These are phyloP conservation scores for Diadophis punctatus DNA, from an alignment of 2,113 vertebrate genomes.

Conservation along the genomic window DNA sequence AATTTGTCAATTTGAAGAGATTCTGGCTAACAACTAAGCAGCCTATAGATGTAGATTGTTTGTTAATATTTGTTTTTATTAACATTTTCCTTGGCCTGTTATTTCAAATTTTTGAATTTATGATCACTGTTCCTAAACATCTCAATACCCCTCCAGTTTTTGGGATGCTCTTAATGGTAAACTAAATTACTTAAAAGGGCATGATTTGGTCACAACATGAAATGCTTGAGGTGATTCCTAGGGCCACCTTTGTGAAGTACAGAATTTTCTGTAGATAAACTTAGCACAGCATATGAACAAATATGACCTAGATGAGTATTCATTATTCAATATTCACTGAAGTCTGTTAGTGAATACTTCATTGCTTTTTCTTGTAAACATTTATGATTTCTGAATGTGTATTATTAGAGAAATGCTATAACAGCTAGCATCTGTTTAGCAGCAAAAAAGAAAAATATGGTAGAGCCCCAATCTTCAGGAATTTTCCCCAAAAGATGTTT, in stretches of 20 bases:
- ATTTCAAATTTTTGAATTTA: slow-evolving; percentile 6
- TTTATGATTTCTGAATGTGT: not conserved
- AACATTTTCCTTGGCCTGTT: slow-evolving; percentile 3
- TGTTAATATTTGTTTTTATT: slow-evolving; percentile 18
- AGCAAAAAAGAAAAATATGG: slow-evolving; percentile 4
- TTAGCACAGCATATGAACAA: not conserved
- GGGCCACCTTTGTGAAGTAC: not conserved
- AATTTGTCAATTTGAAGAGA: slow-evolving; percentile 42
- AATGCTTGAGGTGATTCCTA: slow-evolving; percentile 18
- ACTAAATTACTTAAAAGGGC: not conserved
- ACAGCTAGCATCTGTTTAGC: slow-evolving; percentile 16
- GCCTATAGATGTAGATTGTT: slow-evolving; percentile 17
- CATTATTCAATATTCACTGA: not conserved
- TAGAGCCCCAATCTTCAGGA: slow-evolving; percentile 14
- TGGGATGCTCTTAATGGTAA: not conserved
- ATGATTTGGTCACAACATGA: not conserved
- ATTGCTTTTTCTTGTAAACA: not conserved
- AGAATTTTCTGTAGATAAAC: not conserved
- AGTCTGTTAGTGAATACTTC: slow-evolving; percentile 1
- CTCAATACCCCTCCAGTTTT: not conserved
- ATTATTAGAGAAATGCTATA: not conserved
- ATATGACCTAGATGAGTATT: slow-evolving; percentile 21
- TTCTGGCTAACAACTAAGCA: slow-evolving; percentile 47
- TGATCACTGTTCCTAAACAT: not conserved
- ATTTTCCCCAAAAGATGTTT: slow-evolving; percentile 47